Conservation (phyloP, 2,888 invertebrate genomes). For the Glaucopsyche alexis region DNA sequence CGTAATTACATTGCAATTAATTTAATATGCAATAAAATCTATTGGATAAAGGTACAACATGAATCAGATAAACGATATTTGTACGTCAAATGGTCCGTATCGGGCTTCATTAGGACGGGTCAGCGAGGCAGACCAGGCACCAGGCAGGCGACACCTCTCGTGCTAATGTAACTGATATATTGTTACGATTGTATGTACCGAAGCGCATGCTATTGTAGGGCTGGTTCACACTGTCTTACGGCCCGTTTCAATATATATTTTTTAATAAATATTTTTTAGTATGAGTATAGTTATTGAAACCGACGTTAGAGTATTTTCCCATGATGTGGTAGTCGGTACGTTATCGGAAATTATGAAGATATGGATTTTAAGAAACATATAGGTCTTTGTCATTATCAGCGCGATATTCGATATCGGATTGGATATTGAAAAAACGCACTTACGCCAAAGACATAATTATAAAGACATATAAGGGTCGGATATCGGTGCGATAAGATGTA, state of each 20-base stretch:
- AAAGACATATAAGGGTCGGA: too few relatives aligned
- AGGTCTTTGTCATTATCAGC: too few relatives aligned
- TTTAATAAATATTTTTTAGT: too few relatives aligned
- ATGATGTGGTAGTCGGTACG: too few relatives aligned
- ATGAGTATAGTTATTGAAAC: too few relatives aligned
- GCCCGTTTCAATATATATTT: too few relatives aligned
- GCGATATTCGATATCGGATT: too few relatives aligned
- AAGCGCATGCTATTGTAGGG: conserved; percentile 32
- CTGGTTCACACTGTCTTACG: conserved; percentile 12
- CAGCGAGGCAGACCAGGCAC: conserved; percentile 33
- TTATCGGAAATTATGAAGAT: neutral
- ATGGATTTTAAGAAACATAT: neutral
- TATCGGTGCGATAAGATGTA: too few relatives aligned
- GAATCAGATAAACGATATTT: conserved; percentile 30
- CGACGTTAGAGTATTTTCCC: too few relatives aligned
- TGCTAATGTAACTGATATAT: conserved; percentile 66
- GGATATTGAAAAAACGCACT: too few relatives aligned
- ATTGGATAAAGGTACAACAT: neutral
- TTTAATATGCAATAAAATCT: conserved; percentile 12
- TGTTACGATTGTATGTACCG: conserved; percentile 52
- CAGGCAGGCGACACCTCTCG: conserved; percentile 59
- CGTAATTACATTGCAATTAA: neutral
- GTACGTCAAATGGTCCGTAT: conserved; percentile 31
- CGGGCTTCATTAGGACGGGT: conserved; percentile 57
- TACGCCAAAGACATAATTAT: too few relatives aligned